Conservation (phyloP, 2,888 invertebrate genomes). For the Leptopilina syphax region DNA sequence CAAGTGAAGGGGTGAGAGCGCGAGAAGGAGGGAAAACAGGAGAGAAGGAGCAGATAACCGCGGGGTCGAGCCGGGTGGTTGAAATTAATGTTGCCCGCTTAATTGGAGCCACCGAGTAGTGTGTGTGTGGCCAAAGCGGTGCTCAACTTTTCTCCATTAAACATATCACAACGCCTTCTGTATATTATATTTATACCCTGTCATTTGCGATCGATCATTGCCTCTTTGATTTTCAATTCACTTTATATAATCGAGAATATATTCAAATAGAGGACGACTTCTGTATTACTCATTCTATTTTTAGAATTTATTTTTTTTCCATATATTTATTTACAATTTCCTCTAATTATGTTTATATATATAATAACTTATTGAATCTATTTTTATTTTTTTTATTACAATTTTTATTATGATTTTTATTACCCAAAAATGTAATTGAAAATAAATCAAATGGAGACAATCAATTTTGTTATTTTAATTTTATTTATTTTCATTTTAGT, state of each 20-base stretch:
- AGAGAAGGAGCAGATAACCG: slow-evolving; percentile 66
- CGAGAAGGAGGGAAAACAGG: slow-evolving; percentile 47
- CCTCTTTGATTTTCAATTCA: slow-evolving; percentile 33
- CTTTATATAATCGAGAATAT: background rate
- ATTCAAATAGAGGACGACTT: background rate
- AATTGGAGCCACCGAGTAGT: slow-evolving; percentile 75
- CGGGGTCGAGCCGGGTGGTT: slow-evolving; percentile 73
- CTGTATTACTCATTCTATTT: background rate
- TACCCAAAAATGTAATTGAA: no score
- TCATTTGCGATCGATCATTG: slow-evolving; percentile 25
- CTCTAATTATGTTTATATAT: background rate
- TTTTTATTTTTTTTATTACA: no score
- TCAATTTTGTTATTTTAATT: no score
- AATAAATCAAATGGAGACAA: no score
- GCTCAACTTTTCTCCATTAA: slow-evolving; percentile 62
- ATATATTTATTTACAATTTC: background rate
- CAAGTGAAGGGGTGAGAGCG: slow-evolving; percentile 44
- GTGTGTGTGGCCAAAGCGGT: slow-evolving; percentile 74
- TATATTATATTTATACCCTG: slow-evolving; percentile 33
- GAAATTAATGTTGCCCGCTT: slow-evolving; percentile 76
- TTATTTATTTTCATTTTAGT: no score
- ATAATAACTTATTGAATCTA: no score
- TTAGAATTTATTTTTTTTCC: background rate
- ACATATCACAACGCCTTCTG: slow-evolving; percentile 28
- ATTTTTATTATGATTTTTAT: no score